Evolutionary conservation across 2,888 invertebrate genomes (phyloP).

Genomic region (Periphyllus acericola): DNA sequence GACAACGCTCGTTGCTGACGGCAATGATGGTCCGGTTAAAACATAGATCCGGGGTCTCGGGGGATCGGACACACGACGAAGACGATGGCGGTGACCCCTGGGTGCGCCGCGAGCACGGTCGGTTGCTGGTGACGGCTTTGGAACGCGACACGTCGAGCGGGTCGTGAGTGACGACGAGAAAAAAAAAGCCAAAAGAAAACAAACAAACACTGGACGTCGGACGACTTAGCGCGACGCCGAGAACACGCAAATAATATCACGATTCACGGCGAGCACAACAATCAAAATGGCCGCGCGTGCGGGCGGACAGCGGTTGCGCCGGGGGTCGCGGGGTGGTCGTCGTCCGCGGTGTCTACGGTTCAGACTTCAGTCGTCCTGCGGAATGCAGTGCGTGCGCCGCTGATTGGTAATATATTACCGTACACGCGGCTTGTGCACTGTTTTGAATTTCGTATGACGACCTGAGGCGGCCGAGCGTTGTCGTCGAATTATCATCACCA

Average conservation of each 20-base stretch:
- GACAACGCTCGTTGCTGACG: neutral
- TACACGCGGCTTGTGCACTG: no score
- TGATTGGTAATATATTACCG: neutral
- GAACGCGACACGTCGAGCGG: no score
- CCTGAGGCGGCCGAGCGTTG: no score
- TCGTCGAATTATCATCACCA: no score
- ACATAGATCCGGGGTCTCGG: neutral
- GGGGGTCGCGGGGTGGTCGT: neutral
- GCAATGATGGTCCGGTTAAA: neutral
- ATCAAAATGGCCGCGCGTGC: slow-evolving; percentile 40
- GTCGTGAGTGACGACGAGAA: neutral
- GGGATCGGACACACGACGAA: neutral
- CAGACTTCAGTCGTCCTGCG: neutral
- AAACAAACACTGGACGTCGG: neutral
- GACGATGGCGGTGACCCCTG: neutral
- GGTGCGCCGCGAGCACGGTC: neutral
- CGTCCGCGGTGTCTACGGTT: neutral
- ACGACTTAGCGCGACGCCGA: neutral
- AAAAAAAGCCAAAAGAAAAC: neutral
- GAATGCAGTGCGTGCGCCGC: neutral
- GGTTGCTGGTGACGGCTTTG: neutral
- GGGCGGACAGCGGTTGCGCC: neutral
- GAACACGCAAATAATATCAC: neutral
- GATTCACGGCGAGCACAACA: slow-evolving; percentile 4
- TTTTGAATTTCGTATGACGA: no score